Conservation (phyloP, 2,888 invertebrate genomes). For the Eupithecia tripunctaria region DNA sequence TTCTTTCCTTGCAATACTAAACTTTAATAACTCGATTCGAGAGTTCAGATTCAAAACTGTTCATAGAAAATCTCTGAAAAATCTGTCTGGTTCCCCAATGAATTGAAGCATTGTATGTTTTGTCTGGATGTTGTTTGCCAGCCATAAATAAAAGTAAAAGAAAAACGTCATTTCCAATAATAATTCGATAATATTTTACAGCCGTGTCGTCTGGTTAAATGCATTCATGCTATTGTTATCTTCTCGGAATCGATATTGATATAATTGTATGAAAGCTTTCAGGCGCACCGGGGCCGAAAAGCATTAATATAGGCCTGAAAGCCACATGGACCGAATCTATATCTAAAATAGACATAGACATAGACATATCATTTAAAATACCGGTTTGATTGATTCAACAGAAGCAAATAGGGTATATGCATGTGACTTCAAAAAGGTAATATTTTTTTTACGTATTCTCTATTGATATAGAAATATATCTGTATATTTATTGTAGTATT, state of each 20-base stretch:
- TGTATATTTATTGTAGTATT: no score
- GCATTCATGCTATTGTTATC: slow-evolving; percentile 30
- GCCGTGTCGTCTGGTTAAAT: slow-evolving; percentile 12
- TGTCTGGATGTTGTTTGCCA: neutral
- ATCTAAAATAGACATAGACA: no score
- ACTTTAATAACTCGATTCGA: neutral
- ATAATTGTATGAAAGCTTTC: slow-evolving; percentile 35
- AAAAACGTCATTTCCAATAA: neutral
- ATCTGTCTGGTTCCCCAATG: neutral
- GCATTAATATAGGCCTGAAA: slow-evolving; percentile 9
- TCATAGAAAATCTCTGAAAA: neutral
- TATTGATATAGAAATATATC: no score
- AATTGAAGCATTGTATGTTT: neutral
- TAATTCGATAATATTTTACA: neutral
- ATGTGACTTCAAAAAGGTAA: no score
- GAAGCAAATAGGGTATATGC: no score
- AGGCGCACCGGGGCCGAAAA: slow-evolving; percentile 15
- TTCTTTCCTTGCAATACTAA: neutral
- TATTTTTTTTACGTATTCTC: no score
- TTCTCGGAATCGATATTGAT: slow-evolving; percentile 28
- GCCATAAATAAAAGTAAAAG: neutral
- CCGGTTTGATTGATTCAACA: neutral
- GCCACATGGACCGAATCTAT: slow-evolving; percentile 12
- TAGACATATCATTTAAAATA: no score
- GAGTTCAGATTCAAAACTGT: neutral